Evolutionary conservation across 1,140 invertebrate species (phyloP), one percentile per base, ranked within the genome.

Genomic region (Monomorium pharaonis): DNA sequence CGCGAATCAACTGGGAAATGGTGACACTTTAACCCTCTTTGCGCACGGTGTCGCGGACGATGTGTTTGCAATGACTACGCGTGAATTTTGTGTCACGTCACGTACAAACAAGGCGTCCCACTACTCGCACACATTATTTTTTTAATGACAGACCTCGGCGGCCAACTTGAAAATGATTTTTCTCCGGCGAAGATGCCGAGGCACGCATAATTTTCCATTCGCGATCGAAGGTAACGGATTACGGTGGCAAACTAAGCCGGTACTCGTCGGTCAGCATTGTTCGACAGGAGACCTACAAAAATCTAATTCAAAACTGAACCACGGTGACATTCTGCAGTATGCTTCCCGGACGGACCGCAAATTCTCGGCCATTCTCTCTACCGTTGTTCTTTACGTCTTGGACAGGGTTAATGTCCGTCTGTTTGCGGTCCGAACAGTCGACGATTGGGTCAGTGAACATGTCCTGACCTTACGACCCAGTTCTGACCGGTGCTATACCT

Each of bases 401-500:
- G 65, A 33, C 67, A 44, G 54, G 65, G 65, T 83, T 83, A 81
- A 76, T 27, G 58, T 12, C 58, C 33, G 72, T 51, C 24, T 63
- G 18, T 72, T 69, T 42, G 47, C 74, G 27, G 84, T 51, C 72
- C 88, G 62, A 74, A n/a, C 7, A 58, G 62, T 60, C 27, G 54
- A 47, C 33, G 54, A 80, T 89, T 47, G 49, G 24, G 75, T 69
- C 54, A 12, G 58, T n/a, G 54, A 77, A 9, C n/a, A 51, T 62
- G 30, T 76, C 62, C 80, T 90, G 89, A 90, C 90, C 89, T 90
- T 90, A 81, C 78, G 89, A 87, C 89, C 89, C 49, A 90, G 58
- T 86, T 90, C 47, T 69, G 37, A 14, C 65, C 33, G 37, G 14
- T n/a, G 12, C 27, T 27, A n/a, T n/a, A 18, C 58, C 9, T 65